Evolutionary conservation across 2,113 vertebrate genomes (phyloP).

Genomic region (Pangasianodon gigas): DNA sequence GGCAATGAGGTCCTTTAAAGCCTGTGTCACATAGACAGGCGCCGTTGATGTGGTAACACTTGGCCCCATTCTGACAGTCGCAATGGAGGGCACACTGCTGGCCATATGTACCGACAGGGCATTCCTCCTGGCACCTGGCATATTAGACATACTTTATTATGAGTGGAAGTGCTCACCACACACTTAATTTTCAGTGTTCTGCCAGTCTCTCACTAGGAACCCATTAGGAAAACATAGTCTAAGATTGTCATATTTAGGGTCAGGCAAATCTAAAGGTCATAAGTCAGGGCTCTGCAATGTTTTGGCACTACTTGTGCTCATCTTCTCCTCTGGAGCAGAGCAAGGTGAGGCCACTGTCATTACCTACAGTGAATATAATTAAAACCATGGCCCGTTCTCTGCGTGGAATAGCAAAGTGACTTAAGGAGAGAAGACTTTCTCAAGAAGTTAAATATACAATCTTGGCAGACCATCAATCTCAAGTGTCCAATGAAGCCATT

Average conservation of each 20-base stretch:
- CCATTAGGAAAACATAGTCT: conserved; percentile 4
- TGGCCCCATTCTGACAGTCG: conserved; percentile 91
- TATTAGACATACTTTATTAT: conserved; percentile 8
- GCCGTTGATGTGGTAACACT: conserved; percentile 90
- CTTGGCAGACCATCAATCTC: conserved; percentile 82
- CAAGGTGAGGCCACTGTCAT: conserved; percentile 52
- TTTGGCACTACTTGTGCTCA: conserved; percentile 12
- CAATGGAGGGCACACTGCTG: conserved; percentile 88
- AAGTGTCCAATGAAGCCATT: conserved; percentile 82
- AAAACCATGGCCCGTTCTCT: conserved; percentile 52
- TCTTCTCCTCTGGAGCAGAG: conserved; percentile 25
- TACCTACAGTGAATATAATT: conserved; percentile 57
- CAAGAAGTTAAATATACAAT: conserved; percentile 78
- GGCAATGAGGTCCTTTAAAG: conserved; percentile 90
- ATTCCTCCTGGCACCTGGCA: conserved; percentile 94
- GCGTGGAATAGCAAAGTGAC: conserved; percentile 75
- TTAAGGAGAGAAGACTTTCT: conserved; percentile 78
- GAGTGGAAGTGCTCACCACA: neutral
- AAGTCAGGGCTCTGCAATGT: conserved; percentile 31
- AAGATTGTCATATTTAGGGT: conserved; percentile 15
- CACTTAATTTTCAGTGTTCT: conserved; percentile 8
- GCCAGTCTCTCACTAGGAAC: neutral
- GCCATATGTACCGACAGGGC: conserved; percentile 89
- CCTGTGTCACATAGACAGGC: conserved; percentile 90
- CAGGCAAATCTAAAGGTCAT: conserved; percentile 31